Conservation (phyloP, 2,888 invertebrate species). For the Sclerodermus sp. region DNA sequence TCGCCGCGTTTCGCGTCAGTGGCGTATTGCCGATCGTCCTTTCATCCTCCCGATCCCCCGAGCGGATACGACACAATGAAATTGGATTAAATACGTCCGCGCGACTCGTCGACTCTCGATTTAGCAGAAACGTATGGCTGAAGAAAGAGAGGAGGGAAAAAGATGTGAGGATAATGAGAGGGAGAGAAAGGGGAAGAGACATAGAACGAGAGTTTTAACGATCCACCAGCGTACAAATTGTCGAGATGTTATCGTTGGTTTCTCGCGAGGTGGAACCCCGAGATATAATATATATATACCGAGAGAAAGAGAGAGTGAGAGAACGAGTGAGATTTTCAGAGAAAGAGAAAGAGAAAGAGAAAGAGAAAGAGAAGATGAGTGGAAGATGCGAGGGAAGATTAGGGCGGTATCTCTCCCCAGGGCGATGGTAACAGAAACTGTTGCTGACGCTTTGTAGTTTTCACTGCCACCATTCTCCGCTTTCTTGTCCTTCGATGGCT, state of each 20-base stretch:
- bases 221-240: slow-evolving; percentile 50
- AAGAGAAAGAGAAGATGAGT: slow-evolving; percentile 13
- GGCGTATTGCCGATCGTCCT: neutral
- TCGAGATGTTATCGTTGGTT: slow-evolving; percentile 48
- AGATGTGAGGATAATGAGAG: neutral
- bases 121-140: no score
- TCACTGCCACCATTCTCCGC: no score
- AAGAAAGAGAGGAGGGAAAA: neutral
- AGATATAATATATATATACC: neutral
- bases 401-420: slow-evolving; percentile 35
- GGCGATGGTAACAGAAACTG: slow-evolving; percentile 36
- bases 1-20: no score
- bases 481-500: slow-evolving; percentile 4
- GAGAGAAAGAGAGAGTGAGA: slow-evolving; percentile 19
- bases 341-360: neutral
- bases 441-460: slow-evolving; percentile 1
- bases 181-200: neutral
- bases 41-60: neutral
- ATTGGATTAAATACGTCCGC: slow-evolving; percentile 41
- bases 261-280: slow-evolving; percentile 12
- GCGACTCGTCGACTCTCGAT: neutral
- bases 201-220: slow-evolving; percentile 47
- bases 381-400: slow-evolving; percentile 49
- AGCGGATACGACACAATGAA: slow-evolving; percentile 33
- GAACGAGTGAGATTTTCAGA: slow-evolving; percentile 17